Evolutionary conservation across 2,113 vertebrate species (phyloP), one percentile per base, ranked within the genome.

Genomic region (Sapajus apella): DNA sequence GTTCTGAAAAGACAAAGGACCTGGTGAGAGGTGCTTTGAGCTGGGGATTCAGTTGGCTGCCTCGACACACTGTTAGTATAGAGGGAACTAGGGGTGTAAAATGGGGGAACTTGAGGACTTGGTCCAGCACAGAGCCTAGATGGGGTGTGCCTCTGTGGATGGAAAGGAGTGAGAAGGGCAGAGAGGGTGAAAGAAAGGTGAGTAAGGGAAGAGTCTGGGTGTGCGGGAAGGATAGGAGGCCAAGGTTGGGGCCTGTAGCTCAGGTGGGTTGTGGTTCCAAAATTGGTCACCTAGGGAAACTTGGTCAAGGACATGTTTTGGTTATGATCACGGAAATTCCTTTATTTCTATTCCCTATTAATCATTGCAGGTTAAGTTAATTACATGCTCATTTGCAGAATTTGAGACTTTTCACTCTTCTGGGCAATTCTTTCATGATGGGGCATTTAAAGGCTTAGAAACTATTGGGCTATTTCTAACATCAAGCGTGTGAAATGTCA

Each of bases 381-480:
- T 37, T 21, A 45, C 11, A 75, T 50, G 37, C 30, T 90, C 12
- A 52, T 86, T 85, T 87, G 30, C 56, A 76, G 87, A 88, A 91
- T 91, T 77, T 58, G 70, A 90, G 23, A 83, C 61, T 92, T 88
- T 76, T 81, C 70, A 82, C 43, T 85, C 18, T 93, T 91, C 35
- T 75, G 66, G 73, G 76, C 5, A 95, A n/a, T 88, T 94, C 32
- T 30, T 91, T 81, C 56, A 81, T 45, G 32, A 47, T 56, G 32
- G 40, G 4, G 11, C n/a, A 90, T 64, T 72, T 68, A 68, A 92
- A 94, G 16, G 75, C 84, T 50, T 37, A 85, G 79, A 61, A 88
- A 55, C 56, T 80, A 45, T 80, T 93, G 20, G 83, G 47, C 13
- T 83, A 58, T 50, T 84, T 83, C 61, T 50, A 61, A 90, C 43